Evolutionary conservation across 2,113 vertebrate species (phyloP).

Genomic region (Pollimyrus isidori): DNA sequence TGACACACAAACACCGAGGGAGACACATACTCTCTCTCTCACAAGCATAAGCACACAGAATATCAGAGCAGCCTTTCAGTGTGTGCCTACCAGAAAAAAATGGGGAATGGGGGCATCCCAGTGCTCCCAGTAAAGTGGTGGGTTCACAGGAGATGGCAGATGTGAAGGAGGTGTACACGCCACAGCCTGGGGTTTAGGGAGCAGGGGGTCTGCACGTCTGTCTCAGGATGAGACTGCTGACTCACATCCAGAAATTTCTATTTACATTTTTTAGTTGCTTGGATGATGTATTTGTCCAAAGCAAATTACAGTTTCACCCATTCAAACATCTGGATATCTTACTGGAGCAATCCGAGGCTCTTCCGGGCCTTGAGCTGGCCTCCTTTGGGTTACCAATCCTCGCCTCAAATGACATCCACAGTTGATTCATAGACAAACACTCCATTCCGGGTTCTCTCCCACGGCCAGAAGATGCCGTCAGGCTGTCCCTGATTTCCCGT

Average conservation of each 20-base stretch:
- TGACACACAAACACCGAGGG: background rate
- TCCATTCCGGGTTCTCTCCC: background rate
- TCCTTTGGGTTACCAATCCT: background rate
- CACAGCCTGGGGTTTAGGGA: background rate
- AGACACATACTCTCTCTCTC: conserved; percentile 1
- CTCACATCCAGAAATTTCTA: background rate
- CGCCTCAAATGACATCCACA: background rate
- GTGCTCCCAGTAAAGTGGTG: background rate
- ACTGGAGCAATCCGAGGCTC: background rate
- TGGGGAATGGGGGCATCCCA: background rate
- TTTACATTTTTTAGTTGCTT: background rate
- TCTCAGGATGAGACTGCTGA: background rate
- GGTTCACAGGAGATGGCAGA: background rate
- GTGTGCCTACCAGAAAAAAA: background rate
- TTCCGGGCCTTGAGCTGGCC: background rate
- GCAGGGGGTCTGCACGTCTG: background rate
- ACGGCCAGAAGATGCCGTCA: background rate
- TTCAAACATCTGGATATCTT: background rate
- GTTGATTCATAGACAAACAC: background rate
- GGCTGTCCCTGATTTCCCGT: background rate
- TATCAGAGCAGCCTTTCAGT: background rate
- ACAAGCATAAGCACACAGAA: conserved; percentile 19
- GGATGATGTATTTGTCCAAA: background rate
- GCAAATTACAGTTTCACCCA: background rate
- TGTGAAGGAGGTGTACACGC: background rate